Evolutionary conservation across 2,888 invertebrate species (phyloP), one percentile per base, ranked within the genome.

Genomic region (Trimorus sp.): DNA sequence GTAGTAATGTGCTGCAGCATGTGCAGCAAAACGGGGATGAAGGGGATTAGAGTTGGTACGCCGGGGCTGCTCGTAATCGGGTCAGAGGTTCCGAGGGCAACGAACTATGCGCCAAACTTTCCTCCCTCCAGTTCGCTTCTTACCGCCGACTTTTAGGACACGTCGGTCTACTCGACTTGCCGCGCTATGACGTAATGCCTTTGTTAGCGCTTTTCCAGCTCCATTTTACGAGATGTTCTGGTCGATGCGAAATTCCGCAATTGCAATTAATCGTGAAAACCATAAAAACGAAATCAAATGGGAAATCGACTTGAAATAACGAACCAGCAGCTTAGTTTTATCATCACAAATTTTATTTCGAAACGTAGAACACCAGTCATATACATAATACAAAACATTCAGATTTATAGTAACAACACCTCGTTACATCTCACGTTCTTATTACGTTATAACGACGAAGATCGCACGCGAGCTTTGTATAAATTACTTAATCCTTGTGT

Each of bases 291-390:
- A 45, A 45, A 45, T 12, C 1, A 45, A 45, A 9, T 6, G 9
- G 11, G 45, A 45, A 45, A 45, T 12, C 45, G 45, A 3, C 11
- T 1, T 3, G 45, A 45, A 45, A 45, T 45, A 51, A 51, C 7
- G 7, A 51, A 14, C 14, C 12, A 51, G 3, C 12, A 51, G 11
- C 9, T 63, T 53, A 12, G 15, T 65, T 70, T 79, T 76, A 65
- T 83, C 80, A 87, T 90, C 86, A 87, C 89, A 90, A 90, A 90
- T 87, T 91, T 90, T 90, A 91, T 90, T 90, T 88, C 77, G 86
- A 86, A 88, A 87, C 87, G 87, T 89, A 89, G 87, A 89, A 85
- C 87, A 89, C 26, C 84, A 84, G 88, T 84, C 87, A 88, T 87
- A 88, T 88, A 88, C 88, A 88, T 87, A 86, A 86, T 87, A 89